Conservation (phyloP, 2,888 invertebrate species). For the Lottia gigantea region DNA sequence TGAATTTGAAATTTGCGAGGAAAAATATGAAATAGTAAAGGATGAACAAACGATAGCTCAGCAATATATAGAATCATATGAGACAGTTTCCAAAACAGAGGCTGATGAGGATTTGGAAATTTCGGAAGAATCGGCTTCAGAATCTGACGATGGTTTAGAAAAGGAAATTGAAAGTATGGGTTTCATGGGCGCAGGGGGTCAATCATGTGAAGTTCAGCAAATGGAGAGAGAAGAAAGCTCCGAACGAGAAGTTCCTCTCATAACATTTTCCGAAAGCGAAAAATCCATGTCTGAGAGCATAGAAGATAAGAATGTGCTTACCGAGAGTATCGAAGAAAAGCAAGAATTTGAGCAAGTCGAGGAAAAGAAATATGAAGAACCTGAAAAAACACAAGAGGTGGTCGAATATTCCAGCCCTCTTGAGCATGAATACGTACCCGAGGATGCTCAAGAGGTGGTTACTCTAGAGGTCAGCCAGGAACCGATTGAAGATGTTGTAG, state of each 20-base stretch:
- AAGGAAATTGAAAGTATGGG: not conserved
- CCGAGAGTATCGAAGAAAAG: not conserved
- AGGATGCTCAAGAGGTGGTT: conserved; percentile 11
- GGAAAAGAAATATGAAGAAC: conserved; percentile 13
- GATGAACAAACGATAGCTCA: not conserved
- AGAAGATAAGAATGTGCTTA: not conserved
- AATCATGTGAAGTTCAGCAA: not conserved
- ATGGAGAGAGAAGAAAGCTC: not conserved
- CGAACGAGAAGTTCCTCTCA: not conserved
- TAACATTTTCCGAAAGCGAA: not conserved
- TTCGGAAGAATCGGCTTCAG: conserved; percentile 10
- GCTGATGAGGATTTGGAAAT: conserved; percentile 23
- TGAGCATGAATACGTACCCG: conserved; percentile 24
- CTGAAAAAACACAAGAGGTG: not conserved
- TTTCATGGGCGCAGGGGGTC: not conserved
- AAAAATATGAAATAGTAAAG: not conserved
- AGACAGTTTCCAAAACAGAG: conserved; percentile 9
- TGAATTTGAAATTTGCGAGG: conserved; percentile 13
- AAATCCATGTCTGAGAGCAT: conserved; percentile 5
- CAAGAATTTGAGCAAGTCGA: not conserved
- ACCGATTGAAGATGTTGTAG: conserved; percentile 15
- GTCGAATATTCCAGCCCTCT: not conserved
- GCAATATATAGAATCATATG: not conserved
- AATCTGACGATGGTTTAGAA: not conserved
- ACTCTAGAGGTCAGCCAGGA: conserved; percentile 11